Base-by-base conservation (phyloP, 2,888 invertebrate genomes). In the Alentia gelatinosa region DNA sequence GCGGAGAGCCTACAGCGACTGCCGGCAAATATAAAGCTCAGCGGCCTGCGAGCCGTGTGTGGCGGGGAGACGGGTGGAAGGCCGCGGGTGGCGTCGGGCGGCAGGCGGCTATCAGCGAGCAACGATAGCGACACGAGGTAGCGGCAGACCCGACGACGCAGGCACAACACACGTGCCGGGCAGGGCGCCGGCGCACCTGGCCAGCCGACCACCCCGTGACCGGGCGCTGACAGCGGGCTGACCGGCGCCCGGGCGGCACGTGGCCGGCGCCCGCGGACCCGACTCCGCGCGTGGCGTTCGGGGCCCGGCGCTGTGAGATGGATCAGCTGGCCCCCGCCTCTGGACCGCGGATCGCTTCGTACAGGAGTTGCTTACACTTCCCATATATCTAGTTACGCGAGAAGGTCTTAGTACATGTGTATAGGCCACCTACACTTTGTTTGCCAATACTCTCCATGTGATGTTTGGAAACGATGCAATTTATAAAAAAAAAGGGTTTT, bases 81-180 rank as follows among this genome's bases (percentile, higher is more conserved):
- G 9, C 56, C 5, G 56, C 12, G 5, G 19, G 5, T 19, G 9
- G 19, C 19, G 12, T 56, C 12, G 56, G 56, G 56, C 9, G 9
- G 19, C 7, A 12, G 47, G 47, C 19, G 47, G 7, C 9, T 47
- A 47, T 47, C 9, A 47, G 7, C 47, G 19, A 19, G 7, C 19
- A 47, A 12, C 47, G 19, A 19, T 12, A 7, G 7, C 47, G 9
- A 47, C 7, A 47, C 19, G 7, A 12, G 47, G 19, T 12, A 47
- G 47, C 19, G 47, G n/a, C n/a, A n/a, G n/a, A n/a, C n/a, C n/a
- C n/a, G n/a, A n/a, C n/a, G n/a, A n/a, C n/a, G n/a, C n/a, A n/a
- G 56, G 56, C 56, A 56, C 56, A 56, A 56, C 56, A 56, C 56
- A 56, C 56, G 56, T 56, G 56, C 56, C n/a, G 56, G 56, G n/a